Evolutionary conservation across 2,113 vertebrate genomes (phyloP).

Genomic region (Dolichotis patagonum): DNA sequence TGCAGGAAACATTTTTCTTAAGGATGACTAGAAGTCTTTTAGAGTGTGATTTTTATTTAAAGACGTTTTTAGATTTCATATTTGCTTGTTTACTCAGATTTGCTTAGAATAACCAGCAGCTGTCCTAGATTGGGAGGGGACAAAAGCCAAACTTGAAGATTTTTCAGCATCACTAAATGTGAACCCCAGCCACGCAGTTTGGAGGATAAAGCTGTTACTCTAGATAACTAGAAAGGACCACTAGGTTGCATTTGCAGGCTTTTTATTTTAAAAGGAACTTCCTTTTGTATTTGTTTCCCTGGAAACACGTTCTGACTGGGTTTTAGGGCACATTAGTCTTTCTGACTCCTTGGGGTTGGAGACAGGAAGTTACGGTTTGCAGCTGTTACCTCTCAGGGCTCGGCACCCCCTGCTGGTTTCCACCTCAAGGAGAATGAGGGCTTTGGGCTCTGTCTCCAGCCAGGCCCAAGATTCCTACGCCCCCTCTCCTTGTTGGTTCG

Average conservation of each 20-base stretch:
- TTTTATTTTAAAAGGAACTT: background rate
- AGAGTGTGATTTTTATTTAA: conserved; percentile 36
- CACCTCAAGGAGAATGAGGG: background rate
- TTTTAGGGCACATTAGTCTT: background rate
- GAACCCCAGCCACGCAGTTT: background rate
- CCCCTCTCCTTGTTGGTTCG: background rate
- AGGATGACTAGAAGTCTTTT: background rate
- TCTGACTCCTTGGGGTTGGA: background rate
- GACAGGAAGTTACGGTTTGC: background rate
- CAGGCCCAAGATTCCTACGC: background rate
- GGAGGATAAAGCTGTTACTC: background rate
- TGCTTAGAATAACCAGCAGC: background rate
- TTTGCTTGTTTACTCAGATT: conserved; percentile 30
- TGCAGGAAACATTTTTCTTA: conserved; percentile 24
- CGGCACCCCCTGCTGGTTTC: background rate
- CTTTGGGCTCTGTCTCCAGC: background rate
- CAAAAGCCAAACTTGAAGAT: background rate
- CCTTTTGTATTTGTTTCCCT: background rate
- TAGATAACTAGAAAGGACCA: background rate
- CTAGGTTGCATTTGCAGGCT: background rate
- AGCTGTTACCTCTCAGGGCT: background rate
- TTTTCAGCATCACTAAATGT: background rate
- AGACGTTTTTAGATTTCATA: conserved; percentile 15
- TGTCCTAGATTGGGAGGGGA: background rate
- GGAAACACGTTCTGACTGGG: conserved; percentile 3